Evolutionary conservation across 2,113 vertebrate species (phyloP).

Genomic region (Osmerus mordax): DNA sequence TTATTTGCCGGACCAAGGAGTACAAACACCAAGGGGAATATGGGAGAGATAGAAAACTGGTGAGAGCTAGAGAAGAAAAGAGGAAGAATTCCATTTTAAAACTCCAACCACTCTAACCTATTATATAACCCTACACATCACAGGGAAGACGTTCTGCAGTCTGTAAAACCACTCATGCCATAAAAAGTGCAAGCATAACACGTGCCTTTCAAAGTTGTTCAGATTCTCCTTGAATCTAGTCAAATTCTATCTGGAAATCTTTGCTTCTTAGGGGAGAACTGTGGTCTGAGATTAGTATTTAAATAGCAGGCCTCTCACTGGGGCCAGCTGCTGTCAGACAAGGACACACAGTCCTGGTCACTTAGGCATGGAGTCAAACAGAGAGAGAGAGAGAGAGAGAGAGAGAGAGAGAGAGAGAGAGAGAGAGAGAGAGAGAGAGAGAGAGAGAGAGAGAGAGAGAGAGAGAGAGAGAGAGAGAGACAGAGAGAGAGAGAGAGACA

Average conservation of each 20-base stretch:
- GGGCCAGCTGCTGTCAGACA: conserved; percentile 58
- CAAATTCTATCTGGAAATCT: conserved; percentile 42
- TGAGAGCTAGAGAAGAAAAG: not conserved
- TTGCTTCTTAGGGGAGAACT: conserved; percentile 14
- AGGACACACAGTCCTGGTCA: conserved; percentile 57
- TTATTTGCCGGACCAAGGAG: too few relatives aligned
- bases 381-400: conserved; percentile 4
- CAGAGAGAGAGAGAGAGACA: not conserved
- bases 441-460: not conserved
- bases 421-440: conserved; percentile 13
- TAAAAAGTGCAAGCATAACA: conserved; percentile 39
- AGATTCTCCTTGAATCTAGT: conserved; percentile 2
- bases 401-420: not conserved
- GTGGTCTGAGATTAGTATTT: conserved; percentile 60
- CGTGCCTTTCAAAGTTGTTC: conserved; percentile 37
- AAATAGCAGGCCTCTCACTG: conserved; percentile 58
- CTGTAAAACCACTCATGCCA: conserved; percentile 49
- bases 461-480: not conserved
- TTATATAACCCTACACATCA: conserved; percentile 37
- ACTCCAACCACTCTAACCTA: conserved; percentile 28
- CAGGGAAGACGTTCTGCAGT: conserved; percentile 21
- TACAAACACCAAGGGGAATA: too few relatives aligned
- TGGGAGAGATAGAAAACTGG: not conserved
- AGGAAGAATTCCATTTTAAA: conserved; percentile 1
- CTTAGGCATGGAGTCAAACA: conserved; percentile 35